Evolutionary conservation across 2,797 vertebrate genomes (phyloP), one percentile per base, ranked within the genome.

Genomic region (Pachyuromys duprasi): DNA sequence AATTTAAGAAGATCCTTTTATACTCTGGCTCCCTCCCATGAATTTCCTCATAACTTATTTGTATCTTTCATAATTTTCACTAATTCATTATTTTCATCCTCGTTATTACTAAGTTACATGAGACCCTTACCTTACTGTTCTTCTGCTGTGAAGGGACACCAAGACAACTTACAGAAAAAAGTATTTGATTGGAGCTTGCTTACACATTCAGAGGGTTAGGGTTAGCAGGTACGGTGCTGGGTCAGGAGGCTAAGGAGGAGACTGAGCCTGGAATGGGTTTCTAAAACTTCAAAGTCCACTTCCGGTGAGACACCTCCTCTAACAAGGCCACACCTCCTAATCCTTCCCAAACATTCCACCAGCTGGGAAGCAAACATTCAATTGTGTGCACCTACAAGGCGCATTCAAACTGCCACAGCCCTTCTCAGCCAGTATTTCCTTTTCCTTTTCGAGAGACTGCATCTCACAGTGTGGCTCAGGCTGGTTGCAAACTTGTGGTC

Each of bases 1-100:
- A 90, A 78, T 87, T 90, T 74, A 81, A 93, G 26, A 53, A 80
- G 72, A 20, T 62, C 18, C 39, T 79, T 89, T 82, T 95, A 28
- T 76, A 93, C 42, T 91, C 86, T 53, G 67, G 62, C 55, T 31
- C 60, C 89, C 62, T 89, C 28, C 63, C 45, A 33, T 82, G 26
- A 7, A 75, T 45, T 86, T 80, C 89, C 11, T 69, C 60, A 76
- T 91, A 81, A 89, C 86, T 83, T 65, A 78, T 57, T 89, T 93
- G 86, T 81, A 76, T 49, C 79, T 80, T n/a, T 31, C 33, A 17
- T 28, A 8, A 28, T 87, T 60, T 89, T 89, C 53, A 80, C 74
- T 74, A 63, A 63, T 53, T 87, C 36, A 36, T 69, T 55, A 80
- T 82, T 60, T 89, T 86, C 26, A 33, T 81, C 36, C 24, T 75